phyloP scores from a whole-genome alignment of 92 coral and sea anemone species.

The Porites lobata region DNA sequence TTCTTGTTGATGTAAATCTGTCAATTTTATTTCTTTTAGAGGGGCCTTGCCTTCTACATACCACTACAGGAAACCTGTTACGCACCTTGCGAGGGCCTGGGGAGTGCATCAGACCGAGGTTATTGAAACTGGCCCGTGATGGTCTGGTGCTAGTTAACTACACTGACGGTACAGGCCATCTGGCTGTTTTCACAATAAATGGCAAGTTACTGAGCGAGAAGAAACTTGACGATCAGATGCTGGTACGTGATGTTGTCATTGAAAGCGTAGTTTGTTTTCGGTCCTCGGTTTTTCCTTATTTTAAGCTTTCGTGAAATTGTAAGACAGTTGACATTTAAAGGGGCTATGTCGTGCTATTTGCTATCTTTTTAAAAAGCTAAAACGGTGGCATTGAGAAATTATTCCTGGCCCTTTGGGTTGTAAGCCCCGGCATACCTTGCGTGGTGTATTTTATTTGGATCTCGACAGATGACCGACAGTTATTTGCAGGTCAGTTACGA shows the following conservation, averaged over 20 bases:
- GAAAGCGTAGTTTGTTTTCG: too few relatives aligned
- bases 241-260: constrained; percentile 61
- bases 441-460: too few relatives aligned
- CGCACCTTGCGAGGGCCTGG: constrained; percentile 91
- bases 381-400: too few relatives aligned
- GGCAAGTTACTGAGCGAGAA: constrained; percentile 78
- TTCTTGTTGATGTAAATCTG: not conserved
- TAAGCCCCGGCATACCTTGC: too few relatives aligned
- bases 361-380: too few relatives aligned
- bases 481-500: too few relatives aligned
- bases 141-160: constrained; percentile 93
- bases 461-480: too few relatives aligned
- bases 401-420: too few relatives aligned
- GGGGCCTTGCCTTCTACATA: constrained; percentile 96
- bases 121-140: constrained; percentile 82
- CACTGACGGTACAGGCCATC: constrained; percentile 94
- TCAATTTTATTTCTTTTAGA: constrained; percentile 61
- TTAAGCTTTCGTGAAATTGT: too few relatives aligned
- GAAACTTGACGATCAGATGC: constrained; percentile 93
- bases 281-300: too few relatives aligned
- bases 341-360: too few relatives aligned
- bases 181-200: constrained; percentile 95
- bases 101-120: constrained; percentile 93
- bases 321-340: too few relatives aligned
- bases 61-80: constrained; percentile 91